Percentiles rank a stretch among this genome's conserved stretches.
Conservation (phyloP, 2,797 vertebrate genomes). For the Sebastes vulpes region DNA sequence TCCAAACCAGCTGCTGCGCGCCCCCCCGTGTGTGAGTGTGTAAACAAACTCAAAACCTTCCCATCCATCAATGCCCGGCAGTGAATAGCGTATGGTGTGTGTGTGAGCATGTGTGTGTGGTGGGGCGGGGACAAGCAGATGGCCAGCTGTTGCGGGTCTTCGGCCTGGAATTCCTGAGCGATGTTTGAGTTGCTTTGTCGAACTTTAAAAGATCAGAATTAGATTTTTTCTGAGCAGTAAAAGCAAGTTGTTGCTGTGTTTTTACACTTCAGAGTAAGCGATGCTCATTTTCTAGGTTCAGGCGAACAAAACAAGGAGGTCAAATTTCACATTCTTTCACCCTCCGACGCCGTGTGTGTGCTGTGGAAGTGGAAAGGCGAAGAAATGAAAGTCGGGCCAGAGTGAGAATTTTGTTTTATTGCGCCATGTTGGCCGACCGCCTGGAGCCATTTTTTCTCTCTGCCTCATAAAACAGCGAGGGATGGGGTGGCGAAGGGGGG, state of each 20-base stretch:
- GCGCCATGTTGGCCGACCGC: conserved; percentile 56
- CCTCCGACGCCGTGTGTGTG: conserved; percentile 9
- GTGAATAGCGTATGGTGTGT: conserved; percentile 50
- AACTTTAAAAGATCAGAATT: background rate
- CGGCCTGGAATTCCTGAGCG: conserved; percentile 60
- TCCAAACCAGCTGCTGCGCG: conserved; percentile 56
- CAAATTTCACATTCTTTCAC: conserved; percentile 41
- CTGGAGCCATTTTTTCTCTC: conserved; percentile 63
- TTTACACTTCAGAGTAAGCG: background rate
- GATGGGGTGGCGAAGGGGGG: background rate
- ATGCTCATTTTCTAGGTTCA: background rate
- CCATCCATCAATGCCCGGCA: conserved; percentile 66
- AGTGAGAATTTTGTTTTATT: conserved; percentile 72
- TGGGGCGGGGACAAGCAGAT: conserved; percentile 42
- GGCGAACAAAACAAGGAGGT: conserved; percentile 23
- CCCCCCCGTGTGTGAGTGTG: conserved; percentile 17
- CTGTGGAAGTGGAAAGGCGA: conserved; percentile 29
- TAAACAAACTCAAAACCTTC: conserved; percentile 57
- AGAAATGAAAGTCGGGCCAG: conserved; percentile 49
- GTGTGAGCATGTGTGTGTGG: conserved; percentile 6
- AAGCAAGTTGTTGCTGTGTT: background rate
- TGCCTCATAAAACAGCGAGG: conserved; percentile 64
- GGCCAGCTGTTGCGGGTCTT: conserved; percentile 72
- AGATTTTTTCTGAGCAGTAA: background rate
- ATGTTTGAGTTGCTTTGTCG: conserved; percentile 35